These are phyloP conservation scores for Cosmia trapezina DNA, from an alignment of 2,888 invertebrate species.

Conservation along the genomic window DNA sequence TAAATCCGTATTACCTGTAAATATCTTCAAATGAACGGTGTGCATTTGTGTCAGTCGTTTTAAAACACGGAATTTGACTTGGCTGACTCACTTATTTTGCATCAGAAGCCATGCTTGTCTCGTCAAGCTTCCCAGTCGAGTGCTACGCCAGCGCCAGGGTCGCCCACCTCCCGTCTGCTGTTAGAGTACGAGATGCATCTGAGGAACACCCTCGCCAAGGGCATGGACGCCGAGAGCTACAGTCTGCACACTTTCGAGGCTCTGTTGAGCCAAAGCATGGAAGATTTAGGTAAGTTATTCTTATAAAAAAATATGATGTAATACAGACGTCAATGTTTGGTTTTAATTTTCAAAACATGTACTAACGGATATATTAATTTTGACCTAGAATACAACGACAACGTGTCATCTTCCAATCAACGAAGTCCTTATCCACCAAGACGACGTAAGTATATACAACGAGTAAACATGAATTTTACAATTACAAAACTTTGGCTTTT, in stretches of 20 bases:
- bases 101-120: slow-evolving; percentile 86
- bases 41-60: neutral
- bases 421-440: slow-evolving; percentile 96
- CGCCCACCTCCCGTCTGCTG: slow-evolving; percentile 95
- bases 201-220: slow-evolving; percentile 97
- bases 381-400: slow-evolving; percentile 95
- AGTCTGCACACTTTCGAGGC: slow-evolving; percentile 98
- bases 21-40: neutral
- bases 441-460: slow-evolving; percentile 93
- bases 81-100: slow-evolving; percentile 23
- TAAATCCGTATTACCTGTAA: neutral
- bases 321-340: neutral
- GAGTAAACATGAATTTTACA: slow-evolving; percentile 15
- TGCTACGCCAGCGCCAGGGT: slow-evolving; percentile 94
- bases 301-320: neutral
- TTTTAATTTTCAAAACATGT: neutral
- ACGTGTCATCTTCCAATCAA: slow-evolving; percentile 95
- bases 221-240: slow-evolving; percentile 98
- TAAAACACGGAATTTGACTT: slow-evolving; percentile 1
- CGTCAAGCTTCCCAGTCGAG: slow-evolving; percentile 91
- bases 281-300: slow-evolving; percentile 94
- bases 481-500: slow-evolving; percentile 52
- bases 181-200: slow-evolving; percentile 98
- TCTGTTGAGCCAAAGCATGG: slow-evolving; percentile 97
- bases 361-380: slow-evolving; percentile 34